Percentiles rank a stretch among this genome's conserved stretches.
Conservation (phyloP, 2,113 vertebrate species). For the Zootoca vivipara region DNA sequence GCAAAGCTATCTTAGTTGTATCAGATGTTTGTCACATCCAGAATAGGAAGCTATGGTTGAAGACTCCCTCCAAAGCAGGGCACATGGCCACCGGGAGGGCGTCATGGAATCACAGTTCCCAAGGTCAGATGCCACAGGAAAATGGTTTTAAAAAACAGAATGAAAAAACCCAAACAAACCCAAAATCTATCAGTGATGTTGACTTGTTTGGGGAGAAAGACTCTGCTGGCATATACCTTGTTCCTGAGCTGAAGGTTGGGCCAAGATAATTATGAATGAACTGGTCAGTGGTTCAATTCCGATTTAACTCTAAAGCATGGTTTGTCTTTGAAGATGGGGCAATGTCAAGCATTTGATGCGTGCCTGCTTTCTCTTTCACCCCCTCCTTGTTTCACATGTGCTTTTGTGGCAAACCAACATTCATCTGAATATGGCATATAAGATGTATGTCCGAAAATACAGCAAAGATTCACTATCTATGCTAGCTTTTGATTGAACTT, state of each 20-base stretch:
- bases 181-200: too few relatives aligned
- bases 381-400: too few relatives aligned
- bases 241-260: neutral
- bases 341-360: too few relatives aligned
- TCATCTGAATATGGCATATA: neutral
- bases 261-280: too few relatives aligned
- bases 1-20: neutral
- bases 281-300: too few relatives aligned
- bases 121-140: neutral
- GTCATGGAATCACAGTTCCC: neutral
- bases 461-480: too few relatives aligned
- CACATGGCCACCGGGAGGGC: neutral
- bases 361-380: too few relatives aligned
- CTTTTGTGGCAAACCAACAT: too few relatives aligned
- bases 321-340: too few relatives aligned
- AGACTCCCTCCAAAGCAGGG: neutral
- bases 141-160: neutral
- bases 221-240: neutral
- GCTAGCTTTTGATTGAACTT: too few relatives aligned
- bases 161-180: neutral
- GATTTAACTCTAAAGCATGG: too few relatives aligned
- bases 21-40: neutral
- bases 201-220: neutral
- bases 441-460: too few relatives aligned
- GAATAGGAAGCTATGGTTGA: neutral